A percentile compares a stretch with the other conserved stretches of the same genome.
phyloP scores from a whole-genome alignment of 2,888 invertebrate species.

The Drosophila limbata region DNA sequence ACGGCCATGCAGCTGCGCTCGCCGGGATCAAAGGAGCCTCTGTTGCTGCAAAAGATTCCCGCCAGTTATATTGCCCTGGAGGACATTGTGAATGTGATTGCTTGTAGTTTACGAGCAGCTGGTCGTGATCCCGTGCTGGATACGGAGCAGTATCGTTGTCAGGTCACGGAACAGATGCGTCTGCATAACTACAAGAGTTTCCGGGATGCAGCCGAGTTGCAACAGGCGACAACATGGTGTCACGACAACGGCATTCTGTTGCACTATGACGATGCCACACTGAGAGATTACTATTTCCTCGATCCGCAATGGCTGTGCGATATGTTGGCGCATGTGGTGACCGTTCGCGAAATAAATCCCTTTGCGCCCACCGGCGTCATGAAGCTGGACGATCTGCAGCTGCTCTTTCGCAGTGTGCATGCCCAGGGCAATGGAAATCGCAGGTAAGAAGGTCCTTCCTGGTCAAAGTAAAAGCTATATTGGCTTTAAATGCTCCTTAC shows the following conservation, averaged over 20 bases:
- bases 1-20: constrained; percentile 96
- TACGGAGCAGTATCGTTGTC: constrained; percentile 90
- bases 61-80: constrained; percentile 97
- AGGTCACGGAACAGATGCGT: constrained; percentile 85
- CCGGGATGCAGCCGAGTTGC: constrained; percentile 94
- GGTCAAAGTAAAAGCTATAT: neutral
- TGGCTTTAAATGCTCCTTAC: too few relatives aligned
- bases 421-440: constrained; percentile 89
- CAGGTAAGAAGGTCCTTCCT: constrained; percentile 62
- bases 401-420: constrained; percentile 95
- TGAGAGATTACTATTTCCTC: constrained; percentile 97
- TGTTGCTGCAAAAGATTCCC: constrained; percentile 97
- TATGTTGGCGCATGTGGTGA: constrained; percentile 98
- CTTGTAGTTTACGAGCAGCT: constrained; percentile 89
- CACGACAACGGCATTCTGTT: constrained; percentile 98
- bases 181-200: constrained; percentile 85
- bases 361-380: constrained; percentile 97
- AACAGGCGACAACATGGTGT: constrained; percentile 97
- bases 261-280: constrained; percentile 96
- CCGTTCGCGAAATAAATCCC: constrained; percentile 98
- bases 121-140: constrained; percentile 93
- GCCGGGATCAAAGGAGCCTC: constrained; percentile 95
- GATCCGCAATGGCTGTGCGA: constrained; percentile 99
- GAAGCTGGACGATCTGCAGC: constrained; percentile 96
- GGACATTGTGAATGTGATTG: constrained; percentile 94